Evolutionary conservation across 2,888 invertebrate species (phyloP).

Genomic region (Ormia ochracea): DNA sequence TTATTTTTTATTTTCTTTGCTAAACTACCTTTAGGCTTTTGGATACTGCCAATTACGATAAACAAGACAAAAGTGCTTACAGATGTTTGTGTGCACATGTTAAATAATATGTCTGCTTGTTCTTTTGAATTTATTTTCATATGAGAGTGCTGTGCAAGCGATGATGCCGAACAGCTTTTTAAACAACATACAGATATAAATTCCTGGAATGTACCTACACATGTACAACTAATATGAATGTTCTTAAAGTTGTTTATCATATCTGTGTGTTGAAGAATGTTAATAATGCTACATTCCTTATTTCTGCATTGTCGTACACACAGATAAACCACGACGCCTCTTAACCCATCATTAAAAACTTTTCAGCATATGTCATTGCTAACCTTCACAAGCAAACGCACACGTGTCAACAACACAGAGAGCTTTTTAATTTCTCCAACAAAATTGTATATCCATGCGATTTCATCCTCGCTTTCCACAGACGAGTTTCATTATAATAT

Average conservation of each 20-base stretch:
- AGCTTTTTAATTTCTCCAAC: conserved; percentile 18
- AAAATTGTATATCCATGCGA: conserved; percentile 6
- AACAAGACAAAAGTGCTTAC: conserved; percentile 40
- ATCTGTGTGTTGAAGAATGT: background rate
- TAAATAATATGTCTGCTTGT: background rate
- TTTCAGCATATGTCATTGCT: conserved; percentile 56
- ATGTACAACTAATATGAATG: background rate
- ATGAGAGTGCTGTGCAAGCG: conserved; percentile 2
- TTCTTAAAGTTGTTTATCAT: background rate
- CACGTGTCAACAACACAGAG: background rate
- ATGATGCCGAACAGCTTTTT: conserved; percentile 49
- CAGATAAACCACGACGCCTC: conserved; percentile 35
- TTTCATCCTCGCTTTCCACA: background rate
- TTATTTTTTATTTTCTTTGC: conserved; percentile 7
- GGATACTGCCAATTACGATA: conserved; percentile 49
- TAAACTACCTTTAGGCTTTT: conserved; percentile 35
- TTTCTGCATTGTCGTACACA: background rate
- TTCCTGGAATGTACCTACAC: background rate
- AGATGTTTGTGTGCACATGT: background rate
- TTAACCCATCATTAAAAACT: conserved; percentile 61
- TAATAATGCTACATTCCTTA: background rate
- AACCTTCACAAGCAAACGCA: conserved; percentile 44
- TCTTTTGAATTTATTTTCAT: background rate
- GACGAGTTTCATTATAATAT: too few species aligned
- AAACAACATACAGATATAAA: conserved; percentile 15